These are phyloP conservation scores for Malacoctenus gilli DNA, from an alignment of 2,797 vertebrate genomes.

Conservation along the genomic window DNA sequence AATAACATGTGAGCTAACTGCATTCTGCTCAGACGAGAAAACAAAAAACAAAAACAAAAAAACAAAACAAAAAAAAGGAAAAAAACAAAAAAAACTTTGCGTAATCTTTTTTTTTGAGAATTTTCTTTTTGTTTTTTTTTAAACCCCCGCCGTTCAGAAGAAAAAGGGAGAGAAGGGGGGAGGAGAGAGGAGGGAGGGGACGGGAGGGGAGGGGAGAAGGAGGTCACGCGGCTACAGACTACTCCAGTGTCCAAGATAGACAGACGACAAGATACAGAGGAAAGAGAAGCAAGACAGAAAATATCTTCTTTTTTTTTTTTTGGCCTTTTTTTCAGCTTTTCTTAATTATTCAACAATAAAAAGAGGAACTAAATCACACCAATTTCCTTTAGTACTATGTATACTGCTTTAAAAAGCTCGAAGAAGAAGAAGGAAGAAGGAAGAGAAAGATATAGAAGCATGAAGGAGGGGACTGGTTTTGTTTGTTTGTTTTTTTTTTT, in stretches of 20 bases:
- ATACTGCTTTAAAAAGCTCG: slow-evolving; percentile 87
- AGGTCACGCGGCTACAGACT: slow-evolving; percentile 83
- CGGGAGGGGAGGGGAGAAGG: slow-evolving; percentile 41
- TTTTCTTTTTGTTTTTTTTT: slow-evolving; percentile 40
- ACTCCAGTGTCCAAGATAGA: slow-evolving; percentile 87
- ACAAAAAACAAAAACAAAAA: not conserved
- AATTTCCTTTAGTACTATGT: slow-evolving; percentile 86
- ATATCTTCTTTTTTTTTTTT: slow-evolving; percentile 65
- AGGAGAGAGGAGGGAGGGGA: slow-evolving; percentile 18
- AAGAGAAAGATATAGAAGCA: slow-evolving; percentile 73
- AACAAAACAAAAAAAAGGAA: slow-evolving; percentile 2
- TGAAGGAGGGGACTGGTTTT: slow-evolving; percentile 72
- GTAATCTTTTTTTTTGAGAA: slow-evolving; percentile 62
- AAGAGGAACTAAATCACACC: slow-evolving; percentile 90
- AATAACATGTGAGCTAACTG: slow-evolving; percentile 88
- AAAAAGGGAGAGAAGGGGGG: slow-evolving; percentile 74
- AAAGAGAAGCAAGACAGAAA: slow-evolving; percentile 81
- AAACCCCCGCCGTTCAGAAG: slow-evolving; percentile 78
- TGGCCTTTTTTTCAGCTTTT: slow-evolving; percentile 65
- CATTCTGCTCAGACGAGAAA: slow-evolving; percentile 88
- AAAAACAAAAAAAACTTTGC: slow-evolving; percentile 63
- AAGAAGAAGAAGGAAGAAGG: slow-evolving; percentile 73
- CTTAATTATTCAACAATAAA: slow-evolving; percentile 85
- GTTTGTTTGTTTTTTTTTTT: slow-evolving; percentile 37
- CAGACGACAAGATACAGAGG: slow-evolving; percentile 84